A percentile compares a stretch with the other conserved stretches of the same genome.
Evolutionary conservation across 2,113 vertebrate genomes (phyloP).

Genomic region (Peromyscus maniculatus): DNA sequence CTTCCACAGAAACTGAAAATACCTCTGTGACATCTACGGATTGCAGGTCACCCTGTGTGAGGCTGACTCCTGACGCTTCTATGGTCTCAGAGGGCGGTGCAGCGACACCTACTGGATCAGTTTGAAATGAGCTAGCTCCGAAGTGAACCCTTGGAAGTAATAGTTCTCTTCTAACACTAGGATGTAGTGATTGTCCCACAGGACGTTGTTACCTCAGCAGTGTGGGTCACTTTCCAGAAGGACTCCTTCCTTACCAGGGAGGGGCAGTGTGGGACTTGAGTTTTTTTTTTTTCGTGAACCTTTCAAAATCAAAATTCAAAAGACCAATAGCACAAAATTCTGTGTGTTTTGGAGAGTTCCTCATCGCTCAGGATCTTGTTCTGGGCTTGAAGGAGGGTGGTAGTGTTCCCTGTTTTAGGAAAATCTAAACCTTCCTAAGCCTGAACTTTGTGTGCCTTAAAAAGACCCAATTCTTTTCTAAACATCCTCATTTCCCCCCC

Average conservation of each 20-base stretch:
- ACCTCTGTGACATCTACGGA: neutral
- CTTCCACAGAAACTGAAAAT: neutral
- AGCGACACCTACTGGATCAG: conserved; percentile 44
- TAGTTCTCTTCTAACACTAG: neutral
- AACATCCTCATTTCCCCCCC: neutral
- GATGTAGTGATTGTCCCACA: neutral
- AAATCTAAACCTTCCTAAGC: neutral
- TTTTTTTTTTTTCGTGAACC: neutral
- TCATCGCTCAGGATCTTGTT: neutral
- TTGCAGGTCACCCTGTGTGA: neutral
- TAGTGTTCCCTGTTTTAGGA: neutral
- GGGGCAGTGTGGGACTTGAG: neutral
- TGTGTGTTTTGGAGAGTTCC: neutral
- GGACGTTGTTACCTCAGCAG: neutral
- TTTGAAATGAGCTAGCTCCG: conserved; percentile 32
- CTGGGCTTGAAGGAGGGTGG: neutral
- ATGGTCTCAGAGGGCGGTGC: neutral
- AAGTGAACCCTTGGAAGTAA: neutral
- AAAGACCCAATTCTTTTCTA: neutral
- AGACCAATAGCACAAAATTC: neutral
- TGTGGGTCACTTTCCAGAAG: neutral
- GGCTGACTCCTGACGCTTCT: neutral
- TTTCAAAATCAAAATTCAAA: conserved; percentile 33
- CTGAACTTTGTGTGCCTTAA: neutral
- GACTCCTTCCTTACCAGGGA: too few species aligned